phyloP scores from a whole-genome alignment of 2,888 invertebrate species.

The Anoplius nigerrimus region DNA sequence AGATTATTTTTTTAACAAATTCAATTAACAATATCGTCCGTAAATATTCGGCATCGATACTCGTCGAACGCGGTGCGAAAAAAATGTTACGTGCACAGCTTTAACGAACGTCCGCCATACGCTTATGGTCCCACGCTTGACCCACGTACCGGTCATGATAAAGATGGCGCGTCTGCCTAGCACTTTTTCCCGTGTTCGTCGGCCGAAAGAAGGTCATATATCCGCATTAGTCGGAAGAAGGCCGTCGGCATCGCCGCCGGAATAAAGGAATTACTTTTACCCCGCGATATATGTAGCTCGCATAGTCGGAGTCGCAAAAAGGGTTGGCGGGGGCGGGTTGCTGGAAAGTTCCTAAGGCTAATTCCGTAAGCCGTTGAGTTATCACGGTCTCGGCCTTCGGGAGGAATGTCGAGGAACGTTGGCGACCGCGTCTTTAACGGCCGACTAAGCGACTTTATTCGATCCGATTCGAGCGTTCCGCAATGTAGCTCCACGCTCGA shows the following conservation, averaged over 20 bases:
- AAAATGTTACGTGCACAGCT: too few species aligned
- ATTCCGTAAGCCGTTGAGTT: constrained; percentile 40
- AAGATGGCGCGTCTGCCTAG: too few species aligned
- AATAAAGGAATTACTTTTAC: constrained; percentile 7
- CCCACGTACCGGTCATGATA: too few species aligned
- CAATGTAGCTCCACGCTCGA: too few species aligned
- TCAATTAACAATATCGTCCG: too few species aligned
- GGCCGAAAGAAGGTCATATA: not conserved
- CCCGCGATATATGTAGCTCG: not conserved
- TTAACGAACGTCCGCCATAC: too few species aligned
- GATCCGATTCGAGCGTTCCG: not conserved
- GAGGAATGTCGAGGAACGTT: constrained; percentile 24
- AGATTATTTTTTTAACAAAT: too few species aligned
- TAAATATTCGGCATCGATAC: too few species aligned
- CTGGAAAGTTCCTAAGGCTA: constrained; percentile 29
- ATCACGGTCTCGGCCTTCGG: constrained; percentile 26
- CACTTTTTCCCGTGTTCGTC: too few species aligned
- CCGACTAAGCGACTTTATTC: not conserved
- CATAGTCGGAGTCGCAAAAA: not conserved
- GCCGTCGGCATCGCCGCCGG: not conserved
- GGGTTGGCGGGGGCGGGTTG: not conserved
- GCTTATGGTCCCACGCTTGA: too few species aligned
- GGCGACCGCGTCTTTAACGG: not conserved
- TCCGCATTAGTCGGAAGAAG: not conserved
- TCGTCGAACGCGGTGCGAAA: too few species aligned